Evolutionary conservation across 2,797 vertebrate species (phyloP), one percentile per base, ranked within the genome.

Genomic region (Carapus acus): DNA sequence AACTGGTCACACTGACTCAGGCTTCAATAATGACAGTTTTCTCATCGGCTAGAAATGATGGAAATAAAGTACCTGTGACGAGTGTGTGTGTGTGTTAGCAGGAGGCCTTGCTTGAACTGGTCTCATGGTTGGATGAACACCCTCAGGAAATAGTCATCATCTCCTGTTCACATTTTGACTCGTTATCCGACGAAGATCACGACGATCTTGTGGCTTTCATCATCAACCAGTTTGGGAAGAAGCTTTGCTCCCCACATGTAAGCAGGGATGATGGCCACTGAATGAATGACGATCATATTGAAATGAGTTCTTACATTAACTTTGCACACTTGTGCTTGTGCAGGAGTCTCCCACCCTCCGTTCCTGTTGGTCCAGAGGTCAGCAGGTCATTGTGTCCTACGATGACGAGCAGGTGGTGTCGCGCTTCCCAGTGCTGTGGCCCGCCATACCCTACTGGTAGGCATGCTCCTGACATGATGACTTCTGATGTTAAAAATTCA

Each of bases 311-410:
- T 36, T 36, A 15, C 14, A 36, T 36, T 2, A 36, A 36, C 14
- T 45, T 22, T 48, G 12, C 43, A 19, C 37, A 16, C 31, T 4
- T 63, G 2, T 36, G 16, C n/a, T n/a, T 19, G 7, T 54, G 9
- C 53, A 97, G 94, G 88, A 89, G 14, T 54, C 55, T 14, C 89
- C 90, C 0, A 90, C 91, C 0, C 77, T 97, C 66, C 67, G 69
- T 2, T 83, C 81, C 43, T 82, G 94, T 73, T 96, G 94, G 93
- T 77, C 74, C 11, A 43, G 11, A 0, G 82, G 85, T 42, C 88
- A 88, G 49, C 93, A 94, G 83, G 80, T 92, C 1, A 74, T 97
- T 16, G 44, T 93, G 41, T 93, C 90, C 0, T 96, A 97, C 0
- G 89, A 86, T 15, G 48, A 92, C 19, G 47, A 66, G 6, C 56